These are phyloP conservation scores for Microctonus brassicae DNA, from an alignment of 2,888 invertebrate genomes.

Conservation along the genomic window DNA sequence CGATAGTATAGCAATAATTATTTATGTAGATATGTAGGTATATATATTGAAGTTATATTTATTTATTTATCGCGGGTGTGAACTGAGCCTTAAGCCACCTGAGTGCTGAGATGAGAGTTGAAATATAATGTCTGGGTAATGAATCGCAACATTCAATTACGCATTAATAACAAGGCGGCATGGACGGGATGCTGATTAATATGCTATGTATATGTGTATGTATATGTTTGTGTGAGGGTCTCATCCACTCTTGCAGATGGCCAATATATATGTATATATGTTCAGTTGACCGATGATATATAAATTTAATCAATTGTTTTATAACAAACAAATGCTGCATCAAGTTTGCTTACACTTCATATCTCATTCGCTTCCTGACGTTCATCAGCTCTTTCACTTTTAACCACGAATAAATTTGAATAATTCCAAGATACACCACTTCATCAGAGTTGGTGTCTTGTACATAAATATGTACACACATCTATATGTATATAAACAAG, in stretches of 20 bases:
- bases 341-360: background rate
- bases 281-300: background rate
- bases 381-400: conserved; percentile 23
- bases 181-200: conserved; percentile 53
- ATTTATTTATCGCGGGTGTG: conserved; percentile 28
- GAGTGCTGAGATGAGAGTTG: conserved; percentile 36
- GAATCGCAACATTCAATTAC: conserved; percentile 60
- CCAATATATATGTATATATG: background rate
- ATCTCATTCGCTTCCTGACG: conserved; percentile 19
- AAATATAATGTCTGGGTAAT: conserved; percentile 55
- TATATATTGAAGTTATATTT: background rate
- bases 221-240: background rate
- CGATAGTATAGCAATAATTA: background rate
- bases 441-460: background rate
- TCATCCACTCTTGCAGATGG: conserved; percentile 21
- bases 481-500: background rate
- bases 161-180: conserved; percentile 59
- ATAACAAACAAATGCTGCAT: conserved; percentile 36
- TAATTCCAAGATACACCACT: conserved; percentile 41
- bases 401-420: conserved; percentile 41
- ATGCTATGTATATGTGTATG: conserved; percentile 17
- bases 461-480: background rate
- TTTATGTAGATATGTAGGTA: background rate
- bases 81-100: conserved; percentile 30
- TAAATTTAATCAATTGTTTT: conserved; percentile 20